Conservation (phyloP, 2,888 invertebrate genomes). For the Eurytoma californica region DNA sequence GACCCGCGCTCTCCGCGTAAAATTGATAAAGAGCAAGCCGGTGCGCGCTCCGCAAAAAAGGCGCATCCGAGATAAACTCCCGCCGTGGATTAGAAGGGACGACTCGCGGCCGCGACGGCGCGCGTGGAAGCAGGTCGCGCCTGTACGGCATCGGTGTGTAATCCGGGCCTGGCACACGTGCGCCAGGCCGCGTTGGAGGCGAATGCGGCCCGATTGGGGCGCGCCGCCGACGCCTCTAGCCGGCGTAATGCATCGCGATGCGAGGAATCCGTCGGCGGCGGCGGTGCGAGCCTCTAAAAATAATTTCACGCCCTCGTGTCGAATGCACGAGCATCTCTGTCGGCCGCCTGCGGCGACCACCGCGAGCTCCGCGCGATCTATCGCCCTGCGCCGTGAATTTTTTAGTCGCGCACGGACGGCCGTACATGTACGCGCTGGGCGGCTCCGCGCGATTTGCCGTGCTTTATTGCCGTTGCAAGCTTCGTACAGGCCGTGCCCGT, state of each 20-base stretch:
- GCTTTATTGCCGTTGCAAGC: too few relatives aligned
- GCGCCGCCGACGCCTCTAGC: not conserved
- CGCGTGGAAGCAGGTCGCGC: not conserved
- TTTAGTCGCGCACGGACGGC: too few relatives aligned
- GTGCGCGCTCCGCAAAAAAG: too few relatives aligned
- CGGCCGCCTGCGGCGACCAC: not conserved
- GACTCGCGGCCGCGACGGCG: not conserved
- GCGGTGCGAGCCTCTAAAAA: constrained; percentile 36
- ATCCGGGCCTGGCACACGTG: not conserved
- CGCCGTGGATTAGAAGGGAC: not conserved
- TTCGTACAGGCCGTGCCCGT: too few relatives aligned
- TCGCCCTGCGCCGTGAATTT: too few relatives aligned
- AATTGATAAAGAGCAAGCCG: too few relatives aligned
- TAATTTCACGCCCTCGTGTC: constrained; percentile 41
- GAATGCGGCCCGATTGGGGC: constrained; percentile 30
- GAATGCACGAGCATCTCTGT: constrained; percentile 26
- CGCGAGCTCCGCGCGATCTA: too few relatives aligned
- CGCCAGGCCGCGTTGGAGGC: constrained; percentile 8
- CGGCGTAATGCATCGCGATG: constrained; percentile 2
- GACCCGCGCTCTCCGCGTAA: too few relatives aligned
- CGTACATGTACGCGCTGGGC: too few relatives aligned
- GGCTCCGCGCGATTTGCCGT: too few relatives aligned
- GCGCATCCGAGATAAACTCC: too few relatives aligned
- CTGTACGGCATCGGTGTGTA: not conserved
- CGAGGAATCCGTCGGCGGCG: constrained; percentile 19